Evolutionary conservation across 64 coral and sea anemone genomes (phyloP).

Genomic region (Orbicella faveolata): DNA sequence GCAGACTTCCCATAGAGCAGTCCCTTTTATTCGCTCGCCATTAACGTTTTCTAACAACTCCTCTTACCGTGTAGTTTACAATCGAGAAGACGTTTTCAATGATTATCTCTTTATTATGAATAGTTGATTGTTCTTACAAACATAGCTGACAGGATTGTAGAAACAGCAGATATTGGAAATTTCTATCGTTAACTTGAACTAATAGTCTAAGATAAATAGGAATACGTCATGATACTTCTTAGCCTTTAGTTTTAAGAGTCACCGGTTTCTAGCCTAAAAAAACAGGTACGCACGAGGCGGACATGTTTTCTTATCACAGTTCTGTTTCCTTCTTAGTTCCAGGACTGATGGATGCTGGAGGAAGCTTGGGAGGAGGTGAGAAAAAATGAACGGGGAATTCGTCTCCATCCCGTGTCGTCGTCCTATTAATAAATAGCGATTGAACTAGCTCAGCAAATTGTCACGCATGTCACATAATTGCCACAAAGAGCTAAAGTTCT

Average conservation of each 20-base stretch:
- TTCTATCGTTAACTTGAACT: too few relatives aligned
- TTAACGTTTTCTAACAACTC: background rate
- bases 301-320: background rate
- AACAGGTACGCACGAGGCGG: background rate
- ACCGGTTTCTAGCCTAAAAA: background rate
- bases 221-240: too few relatives aligned
- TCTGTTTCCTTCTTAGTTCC: conserved; percentile 9
- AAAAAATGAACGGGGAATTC: too few relatives aligned
- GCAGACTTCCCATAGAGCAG: background rate
- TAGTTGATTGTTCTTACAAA: background rate
- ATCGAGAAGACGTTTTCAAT: conserved; percentile 42
- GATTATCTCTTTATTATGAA: background rate
- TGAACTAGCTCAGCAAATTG: too few relatives aligned
- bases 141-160: background rate
- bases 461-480: too few relatives aligned
- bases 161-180: too few relatives aligned
- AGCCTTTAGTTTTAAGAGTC: too few relatives aligned
- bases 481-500: too few relatives aligned
- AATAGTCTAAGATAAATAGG: too few relatives aligned
- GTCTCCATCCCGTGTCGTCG: too few relatives aligned
- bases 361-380: conserved; percentile 21
- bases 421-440: too few relatives aligned
- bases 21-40: too few relatives aligned
- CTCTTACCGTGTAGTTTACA: background rate
- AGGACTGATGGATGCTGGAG: conserved; percentile 28